phyloP scores from a whole-genome alignment of 2,113 vertebrate genomes.

The Scophthalmus maximus region DNA sequence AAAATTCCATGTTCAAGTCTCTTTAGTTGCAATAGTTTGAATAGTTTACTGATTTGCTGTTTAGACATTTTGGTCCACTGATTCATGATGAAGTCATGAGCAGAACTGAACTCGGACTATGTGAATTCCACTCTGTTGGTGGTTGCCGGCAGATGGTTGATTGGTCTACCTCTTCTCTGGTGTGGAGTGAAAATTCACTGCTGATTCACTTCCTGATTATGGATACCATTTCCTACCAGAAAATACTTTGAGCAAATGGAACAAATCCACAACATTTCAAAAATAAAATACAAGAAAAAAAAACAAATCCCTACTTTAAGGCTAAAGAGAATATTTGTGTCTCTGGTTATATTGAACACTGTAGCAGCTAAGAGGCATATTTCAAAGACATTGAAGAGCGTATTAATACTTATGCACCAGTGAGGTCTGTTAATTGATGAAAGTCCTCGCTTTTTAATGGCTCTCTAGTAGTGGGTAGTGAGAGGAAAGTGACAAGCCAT shows the following conservation, averaged over 20 bases:
- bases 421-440: constrained; percentile 48
- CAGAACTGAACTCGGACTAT: background rate
- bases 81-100: constrained; percentile 3
- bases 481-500: constrained; percentile 53
- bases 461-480: constrained; percentile 19
- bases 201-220: constrained; percentile 6
- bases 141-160: constrained; percentile 13
- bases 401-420: constrained; percentile 19
- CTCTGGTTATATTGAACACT: background rate
- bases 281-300: background rate
- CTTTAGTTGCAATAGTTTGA: background rate
- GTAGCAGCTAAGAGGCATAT: constrained; percentile 17
- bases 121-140: constrained; percentile 2
- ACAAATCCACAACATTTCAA: background rate
- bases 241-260: background rate
- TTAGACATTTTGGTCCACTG: background rate
- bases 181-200: constrained; percentile 5
- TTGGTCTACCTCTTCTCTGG: constrained; percentile 4
- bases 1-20: background rate
- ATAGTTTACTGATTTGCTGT: background rate
- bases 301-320: background rate
- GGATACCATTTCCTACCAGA: background rate
- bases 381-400: constrained; percentile 43
- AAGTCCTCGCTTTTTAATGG: constrained; percentile 61
- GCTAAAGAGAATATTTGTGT: constrained; percentile 18